A percentile compares a stretch with the other conserved stretches of the same genome.
These are phyloP conservation scores for Emydoidea blandingii DNA, from an alignment of 2,797 vertebrate species.

Conservation along the genomic window DNA sequence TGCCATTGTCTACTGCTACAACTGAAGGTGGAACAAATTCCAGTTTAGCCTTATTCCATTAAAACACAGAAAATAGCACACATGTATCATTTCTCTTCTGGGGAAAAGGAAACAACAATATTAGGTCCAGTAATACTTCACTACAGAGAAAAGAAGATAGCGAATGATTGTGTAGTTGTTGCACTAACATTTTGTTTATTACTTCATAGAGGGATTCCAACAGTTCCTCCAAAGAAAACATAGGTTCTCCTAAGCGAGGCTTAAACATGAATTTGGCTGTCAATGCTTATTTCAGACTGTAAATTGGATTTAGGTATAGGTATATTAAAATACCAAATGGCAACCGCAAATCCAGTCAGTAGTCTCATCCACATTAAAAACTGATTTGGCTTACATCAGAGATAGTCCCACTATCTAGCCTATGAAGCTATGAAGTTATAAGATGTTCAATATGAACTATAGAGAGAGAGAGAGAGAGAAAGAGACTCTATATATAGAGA, in stretches of 20 bases:
- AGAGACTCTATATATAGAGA: too few species aligned
- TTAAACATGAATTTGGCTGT: not conserved
- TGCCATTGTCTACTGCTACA: conserved; percentile 8
- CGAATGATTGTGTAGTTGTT: conserved; percentile 42
- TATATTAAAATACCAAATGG: not conserved
- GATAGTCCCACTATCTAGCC: not conserved
- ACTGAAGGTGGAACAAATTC: conserved; percentile 47
- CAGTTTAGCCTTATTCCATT: conserved; percentile 40
- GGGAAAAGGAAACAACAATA: conserved; percentile 24
- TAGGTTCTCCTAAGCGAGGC: not conserved
- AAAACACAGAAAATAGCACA: conserved; percentile 36
- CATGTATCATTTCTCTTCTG: not conserved
- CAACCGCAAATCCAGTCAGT: conserved; percentile 48
- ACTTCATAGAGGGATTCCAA: not conserved
- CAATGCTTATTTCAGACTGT: conserved; percentile 1
- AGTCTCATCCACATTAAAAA: conserved; percentile 56
- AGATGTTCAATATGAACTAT: not conserved
- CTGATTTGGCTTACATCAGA: conserved; percentile 48
- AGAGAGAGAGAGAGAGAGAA: too few species aligned
- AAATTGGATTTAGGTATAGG: not conserved
- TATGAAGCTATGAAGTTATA: not conserved
- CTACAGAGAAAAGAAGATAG: conserved; percentile 17
- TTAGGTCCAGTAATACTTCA: conserved; percentile 33
- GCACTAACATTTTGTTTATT: not conserved
- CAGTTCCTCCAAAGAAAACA: not conserved